Base-by-base conservation (phyloP, 2,888 invertebrate species). In the Dascillus cervinus region DNA sequence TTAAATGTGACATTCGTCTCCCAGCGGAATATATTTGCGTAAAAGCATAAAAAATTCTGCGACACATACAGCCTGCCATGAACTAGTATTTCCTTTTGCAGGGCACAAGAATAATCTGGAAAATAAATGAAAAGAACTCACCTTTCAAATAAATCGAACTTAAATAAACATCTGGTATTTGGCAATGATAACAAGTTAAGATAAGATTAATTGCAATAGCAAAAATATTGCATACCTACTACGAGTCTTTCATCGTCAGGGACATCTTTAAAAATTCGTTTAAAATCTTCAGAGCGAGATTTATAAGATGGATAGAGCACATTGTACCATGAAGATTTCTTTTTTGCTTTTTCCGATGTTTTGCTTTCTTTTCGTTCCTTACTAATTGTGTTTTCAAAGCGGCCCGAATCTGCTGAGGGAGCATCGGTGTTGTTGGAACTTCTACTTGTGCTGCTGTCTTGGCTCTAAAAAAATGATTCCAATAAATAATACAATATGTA, bases 21-120 rank as follows among this genome's bases (percentile, higher is more conserved):
- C 94, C 94, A 96, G 53, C 90, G 81, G 65, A 97, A 92, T 58
- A 97, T 95, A 66, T 92, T 96, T 11, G 96, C 94, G 71, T 96
- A 88, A 71, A 97, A 97, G 65, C 95, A 95, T 38, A 96, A 75
- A 72, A 87, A 91, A 66, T 88, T 88, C 69, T 91, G 91, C 1
- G 95, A 90, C 26, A 95, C 85, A 70, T 95, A 97, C 53, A 97
- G 73, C 13, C 96, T 79, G 9, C 97, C 97, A 62, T 97, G 97
- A 4, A 89, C 85, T 40, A 97, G 71, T 56, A 97, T 95, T 62
- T 97, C 96, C 58, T 88, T 85, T 64, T 96, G 96, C 22, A 95
- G 72, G 4, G 96, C 96, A 71, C 96, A 96, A 9, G 95, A 91
- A 68, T 96, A 97, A 71, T 96, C 96, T 95, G 66, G 27, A 70